These are phyloP conservation scores for Tychaedon coryphoeus DNA, from an alignment of 2,113 vertebrate species.

Conservation along the genomic window DNA sequence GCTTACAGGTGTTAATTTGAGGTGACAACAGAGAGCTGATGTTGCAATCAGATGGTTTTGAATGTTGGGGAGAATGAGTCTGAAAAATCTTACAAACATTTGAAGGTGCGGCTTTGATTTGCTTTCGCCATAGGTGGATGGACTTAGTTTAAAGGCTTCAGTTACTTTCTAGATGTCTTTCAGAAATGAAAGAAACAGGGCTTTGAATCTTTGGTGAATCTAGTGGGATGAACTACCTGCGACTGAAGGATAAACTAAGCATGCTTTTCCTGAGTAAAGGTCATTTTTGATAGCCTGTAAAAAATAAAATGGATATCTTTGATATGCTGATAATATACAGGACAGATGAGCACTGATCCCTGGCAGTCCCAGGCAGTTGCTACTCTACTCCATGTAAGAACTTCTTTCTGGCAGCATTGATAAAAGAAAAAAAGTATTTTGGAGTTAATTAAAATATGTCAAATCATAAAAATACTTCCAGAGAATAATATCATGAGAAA, in stretches of 20 bases:
- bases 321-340: neutral
- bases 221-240: neutral
- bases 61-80: too few species aligned
- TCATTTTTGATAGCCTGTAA: neutral
- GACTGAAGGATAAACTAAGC: neutral
- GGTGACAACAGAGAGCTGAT: neutral
- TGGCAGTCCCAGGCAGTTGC: neutral
- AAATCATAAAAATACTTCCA: constrained; percentile 3
- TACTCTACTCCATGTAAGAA: neutral
- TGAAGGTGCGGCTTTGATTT: neutral
- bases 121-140: neutral
- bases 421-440: neutral
- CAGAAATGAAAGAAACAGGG: neutral
- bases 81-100: too few species aligned
- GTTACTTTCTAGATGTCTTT: neutral
- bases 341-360: neutral
- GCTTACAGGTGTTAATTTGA: neutral
- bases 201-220: neutral
- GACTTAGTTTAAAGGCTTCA: neutral
- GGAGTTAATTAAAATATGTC: constrained; percentile 6
- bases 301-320: neutral
- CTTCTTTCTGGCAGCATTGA: neutral
- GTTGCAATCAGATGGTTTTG: neutral
- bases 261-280: neutral
- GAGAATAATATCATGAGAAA: neutral